phyloP scores from a whole-genome alignment of 2,113 vertebrate genomes.

The Diglossa brunneiventris region DNA sequence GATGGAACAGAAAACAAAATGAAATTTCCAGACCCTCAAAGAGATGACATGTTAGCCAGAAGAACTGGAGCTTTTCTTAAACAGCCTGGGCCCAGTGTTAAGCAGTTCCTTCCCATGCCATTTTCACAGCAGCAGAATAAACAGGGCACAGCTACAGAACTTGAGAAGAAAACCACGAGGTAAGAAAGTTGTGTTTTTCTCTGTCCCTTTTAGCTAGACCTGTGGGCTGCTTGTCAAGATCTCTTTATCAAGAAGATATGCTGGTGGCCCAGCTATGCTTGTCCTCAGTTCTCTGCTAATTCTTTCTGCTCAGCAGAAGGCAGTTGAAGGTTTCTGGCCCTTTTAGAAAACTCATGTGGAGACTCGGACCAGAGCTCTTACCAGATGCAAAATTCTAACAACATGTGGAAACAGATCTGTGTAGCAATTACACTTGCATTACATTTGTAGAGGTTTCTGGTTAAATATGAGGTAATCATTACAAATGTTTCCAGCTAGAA shows the following conservation, averaged over 20 bases:
- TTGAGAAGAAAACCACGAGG: constrained; percentile 62
- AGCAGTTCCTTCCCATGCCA: constrained; percentile 77
- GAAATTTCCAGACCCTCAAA: constrained; percentile 59
- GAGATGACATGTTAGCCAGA: constrained; percentile 69
- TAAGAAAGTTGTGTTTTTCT: constrained; percentile 31
- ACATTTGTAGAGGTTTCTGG: not conserved
- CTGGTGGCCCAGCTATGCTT: not conserved
- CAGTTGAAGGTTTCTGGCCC: not conserved
- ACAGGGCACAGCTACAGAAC: constrained; percentile 47
- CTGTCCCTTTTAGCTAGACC: not conserved
- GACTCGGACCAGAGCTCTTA: not conserved
- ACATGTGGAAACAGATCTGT: accelerated
- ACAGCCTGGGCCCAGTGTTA: constrained; percentile 40
- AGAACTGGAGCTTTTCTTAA: constrained; percentile 66
- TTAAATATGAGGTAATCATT: not conserved
- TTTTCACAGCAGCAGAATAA: constrained; percentile 65
- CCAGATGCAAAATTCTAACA: not conserved
- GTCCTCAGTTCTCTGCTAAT: not conserved
- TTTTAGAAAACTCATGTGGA: not conserved
- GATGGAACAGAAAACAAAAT: constrained; percentile 43
- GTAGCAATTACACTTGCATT: not conserved
- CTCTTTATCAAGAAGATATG: not conserved
- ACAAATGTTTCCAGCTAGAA: not conserved
- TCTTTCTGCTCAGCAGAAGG: not conserved
- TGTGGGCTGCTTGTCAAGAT: not conserved